Percentiles rank a stretch among this genome's conserved stretches.
phyloP scores from a whole-genome alignment of 1,140 invertebrate genomes.

The Eriocheir sinensis region DNA sequence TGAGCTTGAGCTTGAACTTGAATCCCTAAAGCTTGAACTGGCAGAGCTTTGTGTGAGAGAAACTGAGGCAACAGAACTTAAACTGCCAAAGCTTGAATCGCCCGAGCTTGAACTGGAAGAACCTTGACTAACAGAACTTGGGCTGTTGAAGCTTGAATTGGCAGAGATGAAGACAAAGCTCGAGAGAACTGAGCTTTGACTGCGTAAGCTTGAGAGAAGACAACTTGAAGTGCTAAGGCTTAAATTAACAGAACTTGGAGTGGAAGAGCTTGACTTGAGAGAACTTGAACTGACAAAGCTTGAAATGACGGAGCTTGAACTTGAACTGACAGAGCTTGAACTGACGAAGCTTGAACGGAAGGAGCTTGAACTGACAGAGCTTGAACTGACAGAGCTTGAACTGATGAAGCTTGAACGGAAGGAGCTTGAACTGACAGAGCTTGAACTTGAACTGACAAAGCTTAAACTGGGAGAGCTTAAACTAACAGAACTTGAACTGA shows the following conservation, averaged over 20 bases:
- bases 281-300: background rate
- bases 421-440: background rate
- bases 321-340: slow-evolving; percentile 16
- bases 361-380: background rate
- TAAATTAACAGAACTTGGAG: background rate
- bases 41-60: background rate
- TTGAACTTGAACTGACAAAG: slow-evolving; percentile 16
- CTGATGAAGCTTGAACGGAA: slow-evolving; percentile 24
- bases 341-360: background rate
- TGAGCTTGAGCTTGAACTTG: slow-evolving; percentile 25
- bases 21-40: slow-evolving; percentile 35
- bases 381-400: background rate
- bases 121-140: slow-evolving; percentile 41
- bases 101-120: background rate
- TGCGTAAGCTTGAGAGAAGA: background rate
- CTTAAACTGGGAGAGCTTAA: background rate
- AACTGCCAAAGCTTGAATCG: slow-evolving; percentile 30
- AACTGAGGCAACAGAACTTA: background rate
- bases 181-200: background rate
- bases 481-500: background rate
- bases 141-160: background rate
- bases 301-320: background rate
- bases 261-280: background rate
- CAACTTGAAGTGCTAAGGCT: background rate
- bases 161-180: background rate